A percentile compares a stretch with the other conserved stretches of the same genome.
phyloP scores from a whole-genome alignment of 2,797 vertebrate genomes.

The Alcedo atthis region DNA sequence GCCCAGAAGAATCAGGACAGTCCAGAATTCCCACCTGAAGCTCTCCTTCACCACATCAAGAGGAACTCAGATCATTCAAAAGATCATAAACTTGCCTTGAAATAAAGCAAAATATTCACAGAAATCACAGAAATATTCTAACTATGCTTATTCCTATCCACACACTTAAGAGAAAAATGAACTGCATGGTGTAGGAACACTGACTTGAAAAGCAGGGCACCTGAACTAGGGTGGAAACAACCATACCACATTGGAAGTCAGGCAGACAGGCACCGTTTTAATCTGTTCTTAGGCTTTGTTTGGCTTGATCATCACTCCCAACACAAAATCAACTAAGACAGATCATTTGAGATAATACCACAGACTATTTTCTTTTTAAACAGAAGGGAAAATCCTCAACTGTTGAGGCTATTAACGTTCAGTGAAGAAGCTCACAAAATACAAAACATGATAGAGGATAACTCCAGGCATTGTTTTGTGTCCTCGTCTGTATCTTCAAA shows the following conservation, averaged over 20 bases:
- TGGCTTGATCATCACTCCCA: background rate
- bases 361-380: background rate
- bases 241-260: background rate
- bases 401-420: background rate
- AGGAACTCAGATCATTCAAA: background rate
- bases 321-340: background rate
- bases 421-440: background rate
- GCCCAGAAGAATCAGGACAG: background rate
- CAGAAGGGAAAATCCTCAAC: background rate
- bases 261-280: background rate
- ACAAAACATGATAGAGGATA: background rate
- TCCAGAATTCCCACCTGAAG: background rate
- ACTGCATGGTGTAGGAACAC: background rate
- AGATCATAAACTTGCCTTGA: background rate
- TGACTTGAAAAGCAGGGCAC: background rate
- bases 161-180: background rate
- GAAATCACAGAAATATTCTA: background rate
- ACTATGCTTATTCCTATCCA: background rate
- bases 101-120: background rate
- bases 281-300: background rate
- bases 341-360: background rate
- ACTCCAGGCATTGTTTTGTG: background rate
- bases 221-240: background rate
- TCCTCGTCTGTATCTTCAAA: conserved; percentile 26
- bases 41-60: background rate